Base-by-base conservation (phyloP, 2,113 vertebrate genomes). In the Leucopternis melanops region DNA sequence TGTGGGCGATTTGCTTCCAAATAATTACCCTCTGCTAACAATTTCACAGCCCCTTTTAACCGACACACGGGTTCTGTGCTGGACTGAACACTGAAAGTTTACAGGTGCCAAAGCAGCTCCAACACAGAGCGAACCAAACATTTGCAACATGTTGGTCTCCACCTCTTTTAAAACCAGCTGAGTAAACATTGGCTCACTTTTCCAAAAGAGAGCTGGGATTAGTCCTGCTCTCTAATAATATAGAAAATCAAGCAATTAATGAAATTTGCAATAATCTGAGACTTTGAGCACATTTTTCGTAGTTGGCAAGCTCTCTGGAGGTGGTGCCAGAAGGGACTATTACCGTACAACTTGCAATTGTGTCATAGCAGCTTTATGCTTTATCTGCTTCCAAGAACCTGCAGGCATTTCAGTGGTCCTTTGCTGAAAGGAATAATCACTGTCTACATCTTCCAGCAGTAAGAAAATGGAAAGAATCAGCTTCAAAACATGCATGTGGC, bases 281-380 rank as follows among this genome's bases (percentile, higher is more conserved):
- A 54, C 31, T 82, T 25, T n/a, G 52, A 63, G 71, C 47, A 12
- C 31, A 8, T 49, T 71, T 79, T 70, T 18, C 70, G 13, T 1
- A 18, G 54, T 6, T 5, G 25, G 44, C 40, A 50, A n/a, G 44
- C 7, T 14, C 58, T 49, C 74, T 44, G 70, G 66, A 34, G 55
- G 16, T 25, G 38, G 32, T 45, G 38, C 36, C 38, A 62, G 58
- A 22, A 49, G 26, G 16, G 54, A 44, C 34, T 21, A 13, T 20
- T 34, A 18, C 74, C 5, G 21, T 6, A 36, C 34, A 45, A 6
- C 1, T 1, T 27, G 42, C 59, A 49, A 0, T 23, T 32, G 42
- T 50, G 62, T 6, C 2, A 2, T 0, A 26, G 82, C 47, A 69
- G 57, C n/a, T 80, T 5, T 66, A 44, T 25, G 58, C 45, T 86